A percentile compares a stretch with the other conserved stretches of the same genome.
These are phyloP conservation scores for Neomorphus geoffroyi DNA, from an alignment of 2,797 vertebrate genomes.

Conservation along the genomic window DNA sequence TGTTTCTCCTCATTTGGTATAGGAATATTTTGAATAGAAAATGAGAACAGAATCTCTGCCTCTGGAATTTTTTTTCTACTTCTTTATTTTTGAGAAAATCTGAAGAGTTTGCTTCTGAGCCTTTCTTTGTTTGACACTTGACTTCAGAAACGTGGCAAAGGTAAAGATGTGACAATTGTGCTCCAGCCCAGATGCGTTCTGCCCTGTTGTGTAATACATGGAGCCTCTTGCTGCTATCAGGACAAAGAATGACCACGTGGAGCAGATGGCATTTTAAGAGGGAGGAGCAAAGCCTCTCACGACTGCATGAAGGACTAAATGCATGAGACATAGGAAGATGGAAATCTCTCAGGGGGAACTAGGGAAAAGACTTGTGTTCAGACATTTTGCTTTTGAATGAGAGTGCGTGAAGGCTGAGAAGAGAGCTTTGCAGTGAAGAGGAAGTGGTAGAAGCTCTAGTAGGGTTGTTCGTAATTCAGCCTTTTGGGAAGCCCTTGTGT, in stretches of 20 bases:
- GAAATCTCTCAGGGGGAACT: not conserved
- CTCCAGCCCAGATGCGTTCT: not conserved
- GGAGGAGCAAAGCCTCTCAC: not conserved
- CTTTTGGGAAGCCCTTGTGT: not conserved
- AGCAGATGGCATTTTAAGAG: not conserved
- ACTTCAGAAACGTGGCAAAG: not conserved
- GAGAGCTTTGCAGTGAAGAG: not conserved
- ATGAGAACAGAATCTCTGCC: not conserved
- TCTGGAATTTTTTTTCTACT: not conserved
- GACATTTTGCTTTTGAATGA: not conserved
- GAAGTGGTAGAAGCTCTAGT: not conserved
- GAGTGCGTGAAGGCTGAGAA: not conserved
- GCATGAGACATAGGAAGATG: not conserved
- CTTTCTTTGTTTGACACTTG: not conserved
- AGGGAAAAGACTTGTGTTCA: not conserved
- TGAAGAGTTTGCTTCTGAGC: not conserved
- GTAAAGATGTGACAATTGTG: not conserved
- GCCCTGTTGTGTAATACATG: not conserved
- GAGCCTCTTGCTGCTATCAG: not conserved
- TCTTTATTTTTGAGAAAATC: not conserved
- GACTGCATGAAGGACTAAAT: not conserved
- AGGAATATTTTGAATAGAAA: slow-evolving; percentile 30
- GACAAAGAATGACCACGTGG: not conserved
- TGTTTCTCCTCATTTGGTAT: not conserved
- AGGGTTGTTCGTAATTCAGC: not conserved